Percentiles rank a stretch among this genome's conserved stretches.
Conservation (phyloP, 2,888 invertebrate genomes). For the Tholera decimalis region DNA sequence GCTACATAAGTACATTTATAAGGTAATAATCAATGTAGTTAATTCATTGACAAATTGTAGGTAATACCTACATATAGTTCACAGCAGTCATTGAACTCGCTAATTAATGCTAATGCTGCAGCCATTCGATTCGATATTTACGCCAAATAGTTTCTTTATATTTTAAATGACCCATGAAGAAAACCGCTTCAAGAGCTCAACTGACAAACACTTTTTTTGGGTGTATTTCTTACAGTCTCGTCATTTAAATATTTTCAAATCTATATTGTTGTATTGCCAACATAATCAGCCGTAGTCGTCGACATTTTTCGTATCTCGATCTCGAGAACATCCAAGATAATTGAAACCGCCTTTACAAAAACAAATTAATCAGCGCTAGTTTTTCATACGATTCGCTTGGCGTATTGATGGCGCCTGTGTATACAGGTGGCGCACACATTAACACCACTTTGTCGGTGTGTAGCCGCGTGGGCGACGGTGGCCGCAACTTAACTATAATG, state of each 20-base stretch:
- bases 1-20: conserved; percentile 8
- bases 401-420: conserved; percentile 61
- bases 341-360: conserved; percentile 46
- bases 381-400: conserved; percentile 55
- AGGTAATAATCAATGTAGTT: conserved; percentile 20
- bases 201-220: neutral
- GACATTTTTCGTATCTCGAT: conserved; percentile 6
- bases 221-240: neutral
- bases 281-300: conserved; percentile 6
- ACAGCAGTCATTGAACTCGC: conserved; percentile 76
- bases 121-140: conserved; percentile 71
- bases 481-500: conserved; percentile 64
- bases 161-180: conserved; percentile 72
- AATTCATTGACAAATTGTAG: conserved; percentile 20
- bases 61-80: conserved; percentile 30
- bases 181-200: conserved; percentile 32
- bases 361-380: conserved; percentile 53
- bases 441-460: conserved; percentile 59
- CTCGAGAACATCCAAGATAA: conserved; percentile 32
- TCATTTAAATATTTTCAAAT: neutral
- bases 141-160: conserved; percentile 68
- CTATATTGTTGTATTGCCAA: neutral
- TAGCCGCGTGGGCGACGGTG: conserved; percentile 64
- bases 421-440: conserved; percentile 68
- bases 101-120: conserved; percentile 79